phyloP scores from a whole-genome alignment of 2,113 vertebrate genomes.

The Hypomesus transpacificus region DNA sequence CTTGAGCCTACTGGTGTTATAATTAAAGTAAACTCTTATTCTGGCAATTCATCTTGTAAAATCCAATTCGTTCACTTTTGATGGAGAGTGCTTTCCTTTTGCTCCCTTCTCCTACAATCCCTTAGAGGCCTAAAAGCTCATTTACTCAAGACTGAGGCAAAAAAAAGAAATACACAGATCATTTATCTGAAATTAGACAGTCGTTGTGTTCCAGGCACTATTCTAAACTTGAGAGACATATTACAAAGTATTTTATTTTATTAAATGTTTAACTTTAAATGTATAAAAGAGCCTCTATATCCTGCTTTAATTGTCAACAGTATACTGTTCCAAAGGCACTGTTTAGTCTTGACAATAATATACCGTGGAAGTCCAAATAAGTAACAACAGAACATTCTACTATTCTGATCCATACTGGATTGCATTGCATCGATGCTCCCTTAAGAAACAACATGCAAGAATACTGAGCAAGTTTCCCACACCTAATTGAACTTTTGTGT shows the following conservation, averaged over 20 bases:
- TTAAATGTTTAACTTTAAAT: too few species aligned
- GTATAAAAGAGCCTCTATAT: too few species aligned
- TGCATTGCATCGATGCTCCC: too few species aligned
- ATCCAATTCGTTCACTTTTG: constrained; percentile 67
- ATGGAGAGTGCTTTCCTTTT: constrained; percentile 61
- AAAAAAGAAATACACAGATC: constrained; percentile 47
- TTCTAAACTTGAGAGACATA: constrained; percentile 28
- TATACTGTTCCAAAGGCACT: too few species aligned
- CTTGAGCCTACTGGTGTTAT: constrained; percentile 54
- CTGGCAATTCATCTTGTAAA: constrained; percentile 66
- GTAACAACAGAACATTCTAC: too few species aligned
- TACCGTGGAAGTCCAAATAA: too few species aligned
- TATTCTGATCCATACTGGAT: too few species aligned
- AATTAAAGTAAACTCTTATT: constrained; percentile 67
- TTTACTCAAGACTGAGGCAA: constrained; percentile 45
- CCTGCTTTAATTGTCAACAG: too few species aligned
- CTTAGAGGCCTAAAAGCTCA: constrained; percentile 51
- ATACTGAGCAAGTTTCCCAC: too few species aligned
- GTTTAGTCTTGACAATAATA: too few species aligned
- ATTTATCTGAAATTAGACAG: constrained; percentile 49
- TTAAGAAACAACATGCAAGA: too few species aligned
- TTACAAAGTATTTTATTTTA: background rate
- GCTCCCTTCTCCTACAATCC: constrained; percentile 40
- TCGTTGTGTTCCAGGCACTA: constrained; percentile 3
- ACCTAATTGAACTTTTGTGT: constrained; percentile 20